Evolutionary conservation across 92 coral and sea anemone genomes (phyloP).

Genomic region (Pocillopora meandrina): DNA sequence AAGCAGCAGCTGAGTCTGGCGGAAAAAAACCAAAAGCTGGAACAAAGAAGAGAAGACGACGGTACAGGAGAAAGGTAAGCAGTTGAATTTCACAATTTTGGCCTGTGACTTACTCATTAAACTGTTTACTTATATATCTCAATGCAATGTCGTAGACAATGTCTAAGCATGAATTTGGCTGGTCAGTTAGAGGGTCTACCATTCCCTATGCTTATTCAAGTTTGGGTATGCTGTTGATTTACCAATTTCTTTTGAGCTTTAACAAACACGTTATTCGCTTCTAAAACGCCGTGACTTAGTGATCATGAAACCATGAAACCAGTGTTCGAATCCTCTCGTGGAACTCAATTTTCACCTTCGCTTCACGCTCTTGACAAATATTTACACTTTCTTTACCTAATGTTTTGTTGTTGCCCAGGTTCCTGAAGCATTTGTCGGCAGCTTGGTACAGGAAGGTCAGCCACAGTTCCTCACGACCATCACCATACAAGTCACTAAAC

Average conservation of each 20-base stretch:
- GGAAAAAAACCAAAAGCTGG: conserved; percentile 62
- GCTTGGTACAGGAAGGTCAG: conserved; percentile 47
- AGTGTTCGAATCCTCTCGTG: too few relatives aligned
- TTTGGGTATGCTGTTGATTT: too few relatives aligned
- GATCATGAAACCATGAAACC: too few relatives aligned
- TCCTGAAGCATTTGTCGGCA: conserved; percentile 56
- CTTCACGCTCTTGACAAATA: neutral
- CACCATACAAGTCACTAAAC: conserved; percentile 43
- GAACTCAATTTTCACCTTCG: neutral
- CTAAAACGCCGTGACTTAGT: too few relatives aligned
- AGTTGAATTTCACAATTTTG: neutral
- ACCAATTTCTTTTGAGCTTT: too few relatives aligned
- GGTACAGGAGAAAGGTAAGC: conserved; percentile 74
- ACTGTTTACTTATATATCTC: too few relatives aligned
- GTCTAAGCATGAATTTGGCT: too few relatives aligned
- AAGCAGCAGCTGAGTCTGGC: conserved; percentile 18
- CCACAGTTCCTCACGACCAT: conserved; percentile 67
- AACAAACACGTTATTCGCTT: too few relatives aligned
- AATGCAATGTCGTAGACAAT: too few relatives aligned
- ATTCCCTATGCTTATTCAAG: too few relatives aligned
- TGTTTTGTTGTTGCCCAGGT: conserved; percentile 42
- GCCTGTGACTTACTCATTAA: too few relatives aligned
- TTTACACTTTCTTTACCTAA: neutral
- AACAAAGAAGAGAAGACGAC: conserved; percentile 75
- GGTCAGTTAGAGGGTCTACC: too few relatives aligned